phyloP scores from a whole-genome alignment of 2,797 vertebrate genomes.

The Erpetoichthys calabaricus region DNA sequence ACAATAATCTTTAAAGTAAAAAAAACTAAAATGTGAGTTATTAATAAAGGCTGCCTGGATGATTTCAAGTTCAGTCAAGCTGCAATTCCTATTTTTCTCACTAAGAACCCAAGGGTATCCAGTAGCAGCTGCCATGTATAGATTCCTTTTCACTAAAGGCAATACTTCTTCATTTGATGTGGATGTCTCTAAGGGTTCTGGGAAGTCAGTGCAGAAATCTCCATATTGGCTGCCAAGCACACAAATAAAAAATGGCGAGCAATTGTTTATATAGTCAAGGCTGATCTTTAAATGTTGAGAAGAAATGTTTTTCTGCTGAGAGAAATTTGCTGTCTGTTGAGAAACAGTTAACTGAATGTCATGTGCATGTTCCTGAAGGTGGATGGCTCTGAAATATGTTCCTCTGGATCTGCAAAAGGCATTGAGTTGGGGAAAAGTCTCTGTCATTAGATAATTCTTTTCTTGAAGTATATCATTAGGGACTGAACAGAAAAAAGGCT shows the following conservation, averaged over 20 bases:
- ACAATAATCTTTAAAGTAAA: conserved; percentile 32
- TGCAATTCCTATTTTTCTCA: conserved; percentile 18
- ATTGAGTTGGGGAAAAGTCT: conserved; percentile 31
- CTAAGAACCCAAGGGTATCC: conserved; percentile 30
- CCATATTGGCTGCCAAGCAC: conserved; percentile 25
- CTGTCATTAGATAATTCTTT: conserved; percentile 16
- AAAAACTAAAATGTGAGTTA: conserved; percentile 22
- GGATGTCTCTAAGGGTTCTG: neutral
- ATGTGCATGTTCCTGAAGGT: conserved; percentile 11
- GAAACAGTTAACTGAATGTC: neutral
- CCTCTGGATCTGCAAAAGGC: conserved; percentile 22
- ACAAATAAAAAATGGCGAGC: conserved; percentile 29
- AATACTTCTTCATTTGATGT: conserved; percentile 9
- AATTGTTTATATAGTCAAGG: conserved; percentile 24
- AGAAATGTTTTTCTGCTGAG: conserved; percentile 6
- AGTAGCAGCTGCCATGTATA: conserved; percentile 24
- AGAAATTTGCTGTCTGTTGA: neutral
- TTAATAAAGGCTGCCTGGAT: conserved; percentile 23
- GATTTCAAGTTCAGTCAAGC: conserved; percentile 29
- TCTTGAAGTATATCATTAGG: conserved; percentile 22
- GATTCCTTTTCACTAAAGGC: conserved; percentile 27
- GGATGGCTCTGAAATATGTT: conserved; percentile 27
- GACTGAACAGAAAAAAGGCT: conserved; percentile 20
- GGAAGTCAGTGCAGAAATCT: conserved; percentile 11
- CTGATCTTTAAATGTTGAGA: conserved; percentile 25